Percentiles rank a stretch among this genome's conserved stretches.
These are phyloP conservation scores for Patella ulyssiponensis DNA, from an alignment of 2,888 invertebrate genomes.

Conservation along the genomic window DNA sequence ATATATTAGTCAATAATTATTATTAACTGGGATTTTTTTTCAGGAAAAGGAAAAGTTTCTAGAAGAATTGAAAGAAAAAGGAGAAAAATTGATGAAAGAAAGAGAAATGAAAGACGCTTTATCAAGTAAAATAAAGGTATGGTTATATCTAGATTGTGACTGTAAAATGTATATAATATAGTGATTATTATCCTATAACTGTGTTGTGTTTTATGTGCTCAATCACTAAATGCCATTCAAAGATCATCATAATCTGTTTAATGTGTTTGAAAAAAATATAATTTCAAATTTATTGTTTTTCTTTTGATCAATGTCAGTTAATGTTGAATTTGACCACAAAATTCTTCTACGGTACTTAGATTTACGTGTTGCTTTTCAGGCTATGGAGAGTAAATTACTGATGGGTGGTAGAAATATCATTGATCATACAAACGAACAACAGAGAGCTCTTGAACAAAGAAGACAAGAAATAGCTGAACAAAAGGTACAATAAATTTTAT, in stretches of 20 bases:
- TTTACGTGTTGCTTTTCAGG: slow-evolving; percentile 59
- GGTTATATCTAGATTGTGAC: neutral
- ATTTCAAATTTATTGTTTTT: neutral
- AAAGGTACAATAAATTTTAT: slow-evolving; percentile 74
- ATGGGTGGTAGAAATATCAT: slow-evolving; percentile 95
- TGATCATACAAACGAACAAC: slow-evolving; percentile 95
- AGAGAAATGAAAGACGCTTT: slow-evolving; percentile 78
- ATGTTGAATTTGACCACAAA: no score
- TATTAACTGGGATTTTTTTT: neutral
- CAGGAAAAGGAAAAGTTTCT: slow-evolving; percentile 76
- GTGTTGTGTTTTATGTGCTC: no score
- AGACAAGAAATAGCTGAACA: slow-evolving; percentile 91
- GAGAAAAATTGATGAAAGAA: slow-evolving; percentile 76
- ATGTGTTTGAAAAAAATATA: neutral
- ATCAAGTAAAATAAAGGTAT: slow-evolving; percentile 80
- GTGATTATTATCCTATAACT: no score
- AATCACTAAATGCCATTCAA: no score
- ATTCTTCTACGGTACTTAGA: no score
- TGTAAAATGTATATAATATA: neutral
- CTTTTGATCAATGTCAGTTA: neutral
- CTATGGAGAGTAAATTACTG: slow-evolving; percentile 93
- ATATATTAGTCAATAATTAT: no score
- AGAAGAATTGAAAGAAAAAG: slow-evolving; percentile 78
- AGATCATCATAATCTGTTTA: neutral
- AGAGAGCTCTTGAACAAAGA: slow-evolving; percentile 88